These are phyloP conservation scores for Tenebrosternarchus preto DNA, from an alignment of 2,113 vertebrate species.

Conservation along the genomic window DNA sequence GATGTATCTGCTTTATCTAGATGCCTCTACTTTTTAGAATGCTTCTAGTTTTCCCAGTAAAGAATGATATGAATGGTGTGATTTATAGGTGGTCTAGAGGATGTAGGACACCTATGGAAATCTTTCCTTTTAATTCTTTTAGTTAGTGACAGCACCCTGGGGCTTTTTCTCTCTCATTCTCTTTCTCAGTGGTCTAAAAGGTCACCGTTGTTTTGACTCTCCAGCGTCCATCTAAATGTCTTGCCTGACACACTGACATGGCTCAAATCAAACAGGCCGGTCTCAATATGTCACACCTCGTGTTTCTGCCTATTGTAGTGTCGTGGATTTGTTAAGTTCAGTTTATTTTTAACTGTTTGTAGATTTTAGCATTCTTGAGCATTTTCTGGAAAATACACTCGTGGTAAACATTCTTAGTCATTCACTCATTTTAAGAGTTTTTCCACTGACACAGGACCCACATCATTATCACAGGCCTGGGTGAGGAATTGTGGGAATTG, in stretches of 20 bases:
- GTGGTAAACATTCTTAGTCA: conserved; percentile 48
- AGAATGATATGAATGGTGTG: not conserved
- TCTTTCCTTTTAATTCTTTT: conserved; percentile 42
- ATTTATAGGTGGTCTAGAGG: conserved; percentile 64
- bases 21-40: too few relatives aligned
- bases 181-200: conserved; percentile 23
- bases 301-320: conserved; percentile 18
- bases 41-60: too few relatives aligned
- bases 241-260: not conserved
- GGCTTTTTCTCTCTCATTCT: conserved; percentile 30
- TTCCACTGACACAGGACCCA: conserved; percentile 46
- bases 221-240: conserved; percentile 37
- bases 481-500: conserved; percentile 41
- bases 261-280: conserved; percentile 28
- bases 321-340: conserved; percentile 2
- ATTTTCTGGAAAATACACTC: conserved; percentile 40
- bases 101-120: conserved; percentile 63
- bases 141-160: conserved; percentile 31
- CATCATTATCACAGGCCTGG: conserved; percentile 43
- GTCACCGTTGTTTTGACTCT: conserved; percentile 52
- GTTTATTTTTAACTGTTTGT: conserved; percentile 41
- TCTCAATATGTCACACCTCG: not conserved
- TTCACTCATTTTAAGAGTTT: conserved; percentile 44
- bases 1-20: not conserved
- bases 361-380: conserved; percentile 41